A percentile compares a stretch with the other conserved stretches of the same genome.
phyloP scores from a whole-genome alignment of 2,797 vertebrate species.

The Darevskia mixta region DNA sequence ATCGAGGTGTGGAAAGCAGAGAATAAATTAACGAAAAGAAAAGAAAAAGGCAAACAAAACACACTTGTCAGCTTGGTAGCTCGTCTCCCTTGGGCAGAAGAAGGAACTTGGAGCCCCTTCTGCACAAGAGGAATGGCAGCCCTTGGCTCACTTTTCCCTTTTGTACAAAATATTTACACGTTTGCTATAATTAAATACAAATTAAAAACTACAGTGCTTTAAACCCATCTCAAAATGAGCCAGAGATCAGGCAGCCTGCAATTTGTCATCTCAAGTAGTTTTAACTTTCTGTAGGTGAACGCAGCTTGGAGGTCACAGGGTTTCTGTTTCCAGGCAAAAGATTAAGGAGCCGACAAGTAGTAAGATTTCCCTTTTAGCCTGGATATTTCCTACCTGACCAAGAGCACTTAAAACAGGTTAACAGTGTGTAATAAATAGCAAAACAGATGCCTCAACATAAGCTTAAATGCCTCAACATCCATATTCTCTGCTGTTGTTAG shows the following conservation, averaged over 20 bases:
- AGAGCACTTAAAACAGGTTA: constrained; percentile 61
- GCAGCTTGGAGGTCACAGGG: fast-evolving
- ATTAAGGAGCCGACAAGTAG: constrained; percentile 8
- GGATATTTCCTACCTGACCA: constrained; percentile 59
- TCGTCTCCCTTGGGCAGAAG: background rate
- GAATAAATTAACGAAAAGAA: background rate
- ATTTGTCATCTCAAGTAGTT: fast-evolving
- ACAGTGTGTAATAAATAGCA: constrained; percentile 43
- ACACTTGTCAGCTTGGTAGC: fast-evolving
- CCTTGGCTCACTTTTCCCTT: background rate
- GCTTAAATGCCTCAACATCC: constrained; percentile 48
- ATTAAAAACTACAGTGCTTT: constrained; percentile 1
- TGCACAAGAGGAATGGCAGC: fast-evolving
- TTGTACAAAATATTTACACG: constrained; percentile 12
- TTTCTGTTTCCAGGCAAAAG: constrained; percentile 25
- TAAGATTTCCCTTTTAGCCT: constrained; percentile 63
- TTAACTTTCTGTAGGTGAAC: fast-evolving
- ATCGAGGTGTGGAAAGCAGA: fast-evolving
- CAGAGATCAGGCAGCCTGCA: background rate
- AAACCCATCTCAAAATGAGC: background rate
- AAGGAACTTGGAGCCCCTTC: fast-evolving
- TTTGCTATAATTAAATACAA: background rate
- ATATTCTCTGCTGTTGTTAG: constrained; percentile 44
- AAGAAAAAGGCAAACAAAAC: background rate
- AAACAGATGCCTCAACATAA: constrained; percentile 50